These are phyloP conservation scores for Apamea crenata DNA, from an alignment of 2,888 invertebrate genomes.

Conservation along the genomic window DNA sequence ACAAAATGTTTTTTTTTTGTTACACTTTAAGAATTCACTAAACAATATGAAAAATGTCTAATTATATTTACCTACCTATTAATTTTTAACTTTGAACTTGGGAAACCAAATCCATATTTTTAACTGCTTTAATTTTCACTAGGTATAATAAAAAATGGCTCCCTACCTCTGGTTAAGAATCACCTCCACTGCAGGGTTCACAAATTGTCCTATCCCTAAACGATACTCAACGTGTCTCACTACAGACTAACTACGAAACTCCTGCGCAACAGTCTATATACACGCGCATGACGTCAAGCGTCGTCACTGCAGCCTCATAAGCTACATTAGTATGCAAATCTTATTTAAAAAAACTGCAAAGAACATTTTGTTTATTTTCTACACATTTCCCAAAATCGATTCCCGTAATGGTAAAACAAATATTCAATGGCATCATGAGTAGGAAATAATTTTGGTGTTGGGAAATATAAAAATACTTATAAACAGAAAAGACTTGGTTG, in stretches of 20 bases:
- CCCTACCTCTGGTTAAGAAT: conserved; percentile 70
- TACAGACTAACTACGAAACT: conserved; percentile 81
- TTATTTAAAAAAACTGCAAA: conserved; percentile 25
- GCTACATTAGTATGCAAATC: conserved; percentile 60
- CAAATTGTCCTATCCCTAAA: conserved; percentile 74
- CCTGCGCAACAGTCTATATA: conserved; percentile 85
- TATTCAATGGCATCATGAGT: conserved; percentile 9
- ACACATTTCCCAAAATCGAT: conserved; percentile 36
- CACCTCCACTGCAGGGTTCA: conserved; percentile 61
- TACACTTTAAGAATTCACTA: conserved; percentile 6
- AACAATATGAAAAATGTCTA: not conserved
- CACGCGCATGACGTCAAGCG: conserved; percentile 80
- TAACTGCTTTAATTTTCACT: conserved; percentile 33
- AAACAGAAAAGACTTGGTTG: not conserved
- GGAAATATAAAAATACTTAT: not conserved
- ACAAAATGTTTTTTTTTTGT: not conserved
- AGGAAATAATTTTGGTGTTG: not conserved
- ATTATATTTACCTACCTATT: conserved; percentile 23
- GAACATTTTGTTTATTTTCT: conserved; percentile 16
- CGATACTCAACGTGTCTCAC: conserved; percentile 77
- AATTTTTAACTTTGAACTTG: conserved; percentile 17
- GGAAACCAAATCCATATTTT: conserved; percentile 6
- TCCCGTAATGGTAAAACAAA: conserved; percentile 18
- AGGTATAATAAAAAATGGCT: conserved; percentile 23
- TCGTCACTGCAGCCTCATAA: conserved; percentile 51